Conservation (phyloP, 2,888 invertebrate genomes). For the Eupithecia inturbata region DNA sequence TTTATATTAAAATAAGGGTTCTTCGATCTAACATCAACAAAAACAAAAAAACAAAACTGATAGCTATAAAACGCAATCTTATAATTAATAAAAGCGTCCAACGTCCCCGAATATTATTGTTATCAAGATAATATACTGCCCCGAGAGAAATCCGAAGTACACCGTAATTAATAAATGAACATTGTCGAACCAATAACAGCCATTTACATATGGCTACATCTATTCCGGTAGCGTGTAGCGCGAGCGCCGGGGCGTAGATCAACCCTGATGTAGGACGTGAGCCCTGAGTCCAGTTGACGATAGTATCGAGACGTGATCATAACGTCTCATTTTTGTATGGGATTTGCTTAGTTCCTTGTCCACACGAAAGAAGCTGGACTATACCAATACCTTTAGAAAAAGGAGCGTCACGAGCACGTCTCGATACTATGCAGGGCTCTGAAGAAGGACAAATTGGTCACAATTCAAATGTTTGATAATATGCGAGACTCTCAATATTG, state of each 20-base stretch:
- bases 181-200: slow-evolving; percentile 46
- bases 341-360: no score
- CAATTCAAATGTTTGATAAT: neutral
- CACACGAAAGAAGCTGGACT: no score
- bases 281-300: no score
- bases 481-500: neutral
- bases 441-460: neutral
- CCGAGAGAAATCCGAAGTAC: slow-evolving; percentile 42
- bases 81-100: neutral
- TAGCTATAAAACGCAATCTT: neutral
- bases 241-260: neutral
- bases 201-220: slow-evolving; percentile 48
- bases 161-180: slow-evolving; percentile 47
- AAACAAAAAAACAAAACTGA: neutral
- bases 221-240: slow-evolving; percentile 40
- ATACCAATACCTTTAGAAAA: no score
- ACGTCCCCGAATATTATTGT: slow-evolving; percentile 39
- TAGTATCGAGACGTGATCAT: no score
- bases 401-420: no score
- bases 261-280: neutral
- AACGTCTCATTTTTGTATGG: no score
- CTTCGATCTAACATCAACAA: neutral
- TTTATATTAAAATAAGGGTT: neutral
- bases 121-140: slow-evolving; percentile 43
- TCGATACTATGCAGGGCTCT: no score